Evolutionary conservation across 1,140 invertebrate species (phyloP).

Genomic region (Brachionus calyciflorus): DNA sequence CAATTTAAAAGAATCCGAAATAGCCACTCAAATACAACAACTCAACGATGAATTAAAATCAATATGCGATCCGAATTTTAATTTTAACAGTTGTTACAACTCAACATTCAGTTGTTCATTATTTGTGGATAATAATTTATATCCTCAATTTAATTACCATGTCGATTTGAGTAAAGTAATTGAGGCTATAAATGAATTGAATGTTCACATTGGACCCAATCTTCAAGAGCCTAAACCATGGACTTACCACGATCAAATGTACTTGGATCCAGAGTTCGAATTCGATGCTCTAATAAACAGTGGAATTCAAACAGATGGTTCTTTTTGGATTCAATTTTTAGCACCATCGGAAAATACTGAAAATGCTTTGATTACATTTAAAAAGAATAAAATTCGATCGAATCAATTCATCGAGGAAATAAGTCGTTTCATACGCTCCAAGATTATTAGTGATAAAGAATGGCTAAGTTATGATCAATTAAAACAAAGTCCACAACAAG

Average conservation of each 20-base stretch:
- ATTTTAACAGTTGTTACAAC: not conserved
- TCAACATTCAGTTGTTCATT: constrained; percentile 10
- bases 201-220: constrained; percentile 5
- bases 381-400: not conserved
- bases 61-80: not conserved
- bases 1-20: not conserved
- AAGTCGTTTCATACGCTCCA: not conserved
- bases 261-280: not conserved
- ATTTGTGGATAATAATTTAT: constrained; percentile 33
- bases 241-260: not conserved
- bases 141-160: constrained; percentile 29
- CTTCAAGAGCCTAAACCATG: not conserved
- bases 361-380: not conserved
- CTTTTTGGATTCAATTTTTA: constrained; percentile 19
- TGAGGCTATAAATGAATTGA: not conserved
- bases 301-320: not conserved
- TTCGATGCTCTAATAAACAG: not conserved
- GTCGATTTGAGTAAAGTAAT: constrained; percentile 22
- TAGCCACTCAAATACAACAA: not conserved
- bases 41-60: constrained; percentile 2
- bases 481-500: not conserved
- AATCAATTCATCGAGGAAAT: constrained; percentile 6
- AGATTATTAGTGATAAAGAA: not conserved
- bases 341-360: not conserved
- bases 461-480: not conserved